Evolutionary conservation across 2,113 vertebrate species (phyloP).

Genomic region (Lagenorhynchus albirostris): DNA sequence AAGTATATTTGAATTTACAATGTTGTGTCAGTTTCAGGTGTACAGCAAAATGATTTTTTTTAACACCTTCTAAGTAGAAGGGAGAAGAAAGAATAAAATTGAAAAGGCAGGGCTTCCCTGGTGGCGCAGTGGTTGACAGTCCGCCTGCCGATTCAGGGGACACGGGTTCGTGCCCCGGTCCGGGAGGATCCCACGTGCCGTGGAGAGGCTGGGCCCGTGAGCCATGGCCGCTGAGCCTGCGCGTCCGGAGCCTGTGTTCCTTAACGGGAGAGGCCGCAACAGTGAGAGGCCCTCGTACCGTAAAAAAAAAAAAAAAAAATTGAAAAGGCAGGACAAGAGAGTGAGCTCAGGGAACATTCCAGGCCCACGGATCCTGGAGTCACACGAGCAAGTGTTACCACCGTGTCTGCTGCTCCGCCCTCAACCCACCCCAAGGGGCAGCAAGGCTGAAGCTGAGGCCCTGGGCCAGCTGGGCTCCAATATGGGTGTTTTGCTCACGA

Average conservation of each 20-base stretch:
- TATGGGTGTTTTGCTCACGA: neutral
- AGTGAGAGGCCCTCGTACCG: too few species aligned
- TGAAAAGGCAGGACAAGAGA: neutral
- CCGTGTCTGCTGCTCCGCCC: fast-evolving
- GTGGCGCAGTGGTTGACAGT: too few species aligned
- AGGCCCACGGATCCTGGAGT: neutral
- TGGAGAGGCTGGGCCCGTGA: too few species aligned
- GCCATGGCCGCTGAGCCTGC: too few species aligned
- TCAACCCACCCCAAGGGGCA: neutral
- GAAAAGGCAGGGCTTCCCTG: neutral
- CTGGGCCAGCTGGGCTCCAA: neutral
- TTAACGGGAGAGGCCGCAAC: too few species aligned
- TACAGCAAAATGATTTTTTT: neutral
- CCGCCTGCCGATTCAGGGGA: too few species aligned
- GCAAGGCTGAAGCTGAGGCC: too few species aligned
- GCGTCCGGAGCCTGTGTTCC: too few species aligned
- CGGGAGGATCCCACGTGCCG: too few species aligned
- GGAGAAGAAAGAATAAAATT: neutral
- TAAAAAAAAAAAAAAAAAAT: neutral
- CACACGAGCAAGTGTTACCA: fast-evolving
- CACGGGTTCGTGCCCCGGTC: too few species aligned
- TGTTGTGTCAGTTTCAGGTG: neutral
- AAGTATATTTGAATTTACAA: neutral
- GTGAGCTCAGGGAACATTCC: neutral
- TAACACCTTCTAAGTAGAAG: neutral